phyloP scores from a whole-genome alignment of 1,140 invertebrate genomes.

The Akabosia matsudoensis region DNA sequence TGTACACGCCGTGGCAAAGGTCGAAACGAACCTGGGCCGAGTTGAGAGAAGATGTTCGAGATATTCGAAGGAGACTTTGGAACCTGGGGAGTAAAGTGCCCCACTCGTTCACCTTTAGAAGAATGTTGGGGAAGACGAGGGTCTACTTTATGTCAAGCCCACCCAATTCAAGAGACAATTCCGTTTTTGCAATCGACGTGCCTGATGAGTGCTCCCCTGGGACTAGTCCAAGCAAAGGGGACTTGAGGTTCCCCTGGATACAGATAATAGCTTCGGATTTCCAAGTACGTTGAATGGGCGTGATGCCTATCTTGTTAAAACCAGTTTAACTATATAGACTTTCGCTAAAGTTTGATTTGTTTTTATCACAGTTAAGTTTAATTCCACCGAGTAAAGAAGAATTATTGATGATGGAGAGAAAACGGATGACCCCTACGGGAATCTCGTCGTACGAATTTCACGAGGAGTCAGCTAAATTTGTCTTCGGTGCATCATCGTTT shows the following conservation, averaged over 20 bases:
- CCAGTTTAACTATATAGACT: neutral
- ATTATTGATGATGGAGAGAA: conserved; percentile 83
- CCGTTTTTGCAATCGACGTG: conserved; percentile 79
- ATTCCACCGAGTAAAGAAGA: conserved; percentile 73
- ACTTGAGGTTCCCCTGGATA: conserved; percentile 29
- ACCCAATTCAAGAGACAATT: conserved; percentile 80
- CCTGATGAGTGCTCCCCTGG: conserved; percentile 43
- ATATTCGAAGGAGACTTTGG: conserved; percentile 72
- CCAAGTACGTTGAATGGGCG: conserved; percentile 6
- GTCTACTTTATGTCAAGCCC: conserved; percentile 86
- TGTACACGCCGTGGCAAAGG: conserved; percentile 18
- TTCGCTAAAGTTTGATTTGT: neutral
- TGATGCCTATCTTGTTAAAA: neutral
- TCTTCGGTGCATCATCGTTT: conserved; percentile 84
- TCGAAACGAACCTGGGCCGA: conserved; percentile 68
- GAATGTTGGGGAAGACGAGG: conserved; percentile 66
- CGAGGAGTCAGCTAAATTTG: conserved; percentile 71
- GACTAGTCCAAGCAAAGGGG: neutral
- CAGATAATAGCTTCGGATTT: conserved; percentile 39
- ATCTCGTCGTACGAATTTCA: conserved; percentile 91
- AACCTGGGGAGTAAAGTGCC: conserved; percentile 66
- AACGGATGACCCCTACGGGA: conserved; percentile 83
- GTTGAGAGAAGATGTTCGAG: conserved; percentile 72
- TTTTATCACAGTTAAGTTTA: conserved; percentile 16
- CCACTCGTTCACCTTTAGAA: conserved; percentile 73